Conservation (phyloP, 1,140 invertebrate species). For the Pararge aegeria region DNA sequence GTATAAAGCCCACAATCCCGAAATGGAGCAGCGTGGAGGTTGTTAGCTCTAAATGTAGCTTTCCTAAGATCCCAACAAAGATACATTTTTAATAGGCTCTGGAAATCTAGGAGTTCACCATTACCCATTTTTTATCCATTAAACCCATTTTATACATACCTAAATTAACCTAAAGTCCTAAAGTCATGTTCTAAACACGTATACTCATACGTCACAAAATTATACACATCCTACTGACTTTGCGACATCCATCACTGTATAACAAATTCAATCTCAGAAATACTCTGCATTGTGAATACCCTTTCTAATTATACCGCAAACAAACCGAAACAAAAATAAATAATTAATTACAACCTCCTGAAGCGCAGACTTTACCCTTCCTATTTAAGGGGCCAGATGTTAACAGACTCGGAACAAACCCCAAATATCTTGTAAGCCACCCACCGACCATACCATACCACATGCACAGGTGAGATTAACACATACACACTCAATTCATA, state of each 20-base stretch:
- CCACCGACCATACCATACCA: slow-evolving; percentile 57
- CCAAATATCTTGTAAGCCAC: slow-evolving; percentile 75
- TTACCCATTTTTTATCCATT: too few species aligned
- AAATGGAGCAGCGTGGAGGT: too few species aligned
- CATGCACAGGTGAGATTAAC: slow-evolving; percentile 49
- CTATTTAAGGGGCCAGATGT: slow-evolving; percentile 72
- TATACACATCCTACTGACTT: too few species aligned
- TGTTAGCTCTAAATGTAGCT: too few species aligned
- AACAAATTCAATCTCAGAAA: slow-evolving; percentile 44
- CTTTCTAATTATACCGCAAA: slow-evolving; percentile 54
- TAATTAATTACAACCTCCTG: slow-evolving; percentile 73
- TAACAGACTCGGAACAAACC: slow-evolving; percentile 71
- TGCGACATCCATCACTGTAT: background rate
- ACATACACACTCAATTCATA: background rate
- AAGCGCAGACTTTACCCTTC: slow-evolving; percentile 65
- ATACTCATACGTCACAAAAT: too few species aligned
- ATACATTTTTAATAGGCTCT: too few species aligned
- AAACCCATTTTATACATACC: too few species aligned
- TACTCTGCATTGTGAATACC: slow-evolving; percentile 22
- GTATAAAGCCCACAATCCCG: too few species aligned
- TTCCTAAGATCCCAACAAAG: too few species aligned
- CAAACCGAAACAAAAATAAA: slow-evolving; percentile 70
- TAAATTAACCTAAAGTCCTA: too few species aligned
- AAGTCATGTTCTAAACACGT: too few species aligned
- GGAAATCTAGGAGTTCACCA: too few species aligned